A percentile compares a stretch with the other conserved stretches of the same genome.
phyloP scores from a whole-genome alignment of 2,888 invertebrate genomes.

The Onthophagus sagittarius region DNA sequence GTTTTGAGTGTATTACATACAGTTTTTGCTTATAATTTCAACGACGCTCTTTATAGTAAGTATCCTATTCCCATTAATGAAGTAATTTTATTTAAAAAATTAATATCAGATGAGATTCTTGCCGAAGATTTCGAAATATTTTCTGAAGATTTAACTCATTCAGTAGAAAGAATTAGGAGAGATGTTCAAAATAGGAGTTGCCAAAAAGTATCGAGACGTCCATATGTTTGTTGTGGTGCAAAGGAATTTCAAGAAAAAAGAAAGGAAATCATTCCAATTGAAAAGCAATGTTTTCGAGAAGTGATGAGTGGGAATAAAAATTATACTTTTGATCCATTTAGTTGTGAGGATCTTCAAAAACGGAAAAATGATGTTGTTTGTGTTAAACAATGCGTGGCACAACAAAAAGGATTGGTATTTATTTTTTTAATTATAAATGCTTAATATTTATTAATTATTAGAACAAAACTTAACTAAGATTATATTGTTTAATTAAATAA shows the following conservation, averaged over 20 bases:
- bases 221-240: slow-evolving; percentile 41
- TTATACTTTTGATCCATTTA: slow-evolving; percentile 41
- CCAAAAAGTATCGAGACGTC: slow-evolving; percentile 26
- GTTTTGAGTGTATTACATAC: slow-evolving; percentile 16
- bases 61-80: slow-evolving; percentile 18
- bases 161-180: slow-evolving; percentile 30
- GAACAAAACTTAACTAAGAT: too few relatives aligned
- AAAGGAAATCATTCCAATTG: slow-evolving; percentile 30
- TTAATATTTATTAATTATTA: too few relatives aligned
- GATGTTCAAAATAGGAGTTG: slow-evolving; percentile 40
- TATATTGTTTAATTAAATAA: too few relatives aligned
- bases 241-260: slow-evolving; percentile 35
- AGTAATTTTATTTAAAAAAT: too few relatives aligned
- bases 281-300: slow-evolving; percentile 32
- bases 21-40: slow-evolving; percentile 38
- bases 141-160: slow-evolving; percentile 21
- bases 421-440: too few relatives aligned
- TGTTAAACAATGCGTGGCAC: slow-evolving; percentile 42
- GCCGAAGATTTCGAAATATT: slow-evolving; percentile 39
- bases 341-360: slow-evolving; percentile 41
- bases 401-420: slow-evolving; percentile 44
- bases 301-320: slow-evolving; percentile 38
- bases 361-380: slow-evolving; percentile 42
- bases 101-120: slow-evolving; percentile 35
- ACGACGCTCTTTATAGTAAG: slow-evolving; percentile 43